Conservation (phyloP, 2,888 invertebrate species). For the Bimastos eiseni region DNA sequence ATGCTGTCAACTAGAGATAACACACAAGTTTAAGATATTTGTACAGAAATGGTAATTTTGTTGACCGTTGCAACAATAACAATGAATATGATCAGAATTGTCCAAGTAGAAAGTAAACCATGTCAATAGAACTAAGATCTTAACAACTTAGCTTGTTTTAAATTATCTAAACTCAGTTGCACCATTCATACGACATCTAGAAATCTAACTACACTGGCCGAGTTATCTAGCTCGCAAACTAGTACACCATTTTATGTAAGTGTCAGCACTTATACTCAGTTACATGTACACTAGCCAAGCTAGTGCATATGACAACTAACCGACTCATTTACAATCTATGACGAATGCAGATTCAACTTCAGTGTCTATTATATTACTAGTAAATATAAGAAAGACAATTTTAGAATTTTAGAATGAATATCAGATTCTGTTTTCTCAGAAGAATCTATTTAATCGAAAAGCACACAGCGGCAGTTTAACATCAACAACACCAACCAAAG, state of each 20-base stretch:
- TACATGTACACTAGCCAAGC: background rate
- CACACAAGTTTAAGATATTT: background rate
- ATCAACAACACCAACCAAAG: background rate
- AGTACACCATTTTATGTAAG: background rate
- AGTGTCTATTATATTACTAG: background rate
- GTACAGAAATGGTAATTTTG: background rate
- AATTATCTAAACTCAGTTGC: background rate
- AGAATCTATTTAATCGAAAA: background rate
- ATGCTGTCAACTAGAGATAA: background rate
- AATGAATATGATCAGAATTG: background rate
- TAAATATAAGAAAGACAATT: background rate
- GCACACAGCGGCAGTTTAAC: constrained; percentile 5
- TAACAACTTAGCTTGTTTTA: background rate
- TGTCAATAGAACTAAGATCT: background rate
- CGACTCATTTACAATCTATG: background rate
- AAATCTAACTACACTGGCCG: background rate
- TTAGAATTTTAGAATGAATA: background rate
- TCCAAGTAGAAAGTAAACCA: background rate
- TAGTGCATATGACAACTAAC: background rate
- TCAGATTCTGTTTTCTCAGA: background rate
- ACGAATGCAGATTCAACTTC: background rate
- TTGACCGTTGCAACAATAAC: background rate
- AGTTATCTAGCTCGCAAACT: background rate
- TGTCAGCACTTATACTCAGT: background rate
- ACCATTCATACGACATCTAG: background rate